Base-by-base conservation (phyloP, 2,888 invertebrate species). In the Netelia melanura region DNA sequence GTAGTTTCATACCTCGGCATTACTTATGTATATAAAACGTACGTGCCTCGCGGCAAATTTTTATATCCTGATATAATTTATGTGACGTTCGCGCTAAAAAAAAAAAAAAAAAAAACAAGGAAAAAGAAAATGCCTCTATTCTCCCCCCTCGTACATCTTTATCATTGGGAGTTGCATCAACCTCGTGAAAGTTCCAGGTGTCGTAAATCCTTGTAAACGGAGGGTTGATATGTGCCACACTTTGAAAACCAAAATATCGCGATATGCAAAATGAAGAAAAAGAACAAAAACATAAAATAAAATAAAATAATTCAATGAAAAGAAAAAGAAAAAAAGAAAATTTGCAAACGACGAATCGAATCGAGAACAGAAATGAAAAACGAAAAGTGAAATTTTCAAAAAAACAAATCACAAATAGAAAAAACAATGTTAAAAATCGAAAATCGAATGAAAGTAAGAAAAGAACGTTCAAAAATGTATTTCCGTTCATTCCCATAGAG, bases 1-100 rank as follows among this genome's bases (percentile, higher is more conserved):
- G 3, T 30, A 30, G 0, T 30, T 30, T 30, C 6, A 54, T 54
- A 17, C 6, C 3, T 14, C 14, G 54, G 14, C 17, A n/a, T 54
- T n/a, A 21, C 58, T 58, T 58, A 30, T 30, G 30, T 23, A 58
- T 58, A n/a, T 14, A 58, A 58, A 21, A 58, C 23, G 58, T 58
- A 58, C 23, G 58, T 21, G 17, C 21, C 9, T 21, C 17, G 58
- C 14, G 21, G 11, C 23, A 58, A 21, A 30, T 5, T 30, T 30
- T 30, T 30, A 3, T 30, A 30, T 30, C 30, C 30, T 30, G 30
- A 30, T 30, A 30, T 5, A 30, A 30, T 30, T 30, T 30, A 30
- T 30, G 3, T 30, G 30, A 30, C 3, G 30, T 5, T 30, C 30
- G 30, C 30, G 30, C 30, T 30, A 3, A 30, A 30, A 5, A 30